Percentiles rank a stretch among this genome's conserved stretches.
Evolutionary conservation across 2,797 vertebrate species (phyloP).

Genomic region (Hylomyscus alleni): DNA sequence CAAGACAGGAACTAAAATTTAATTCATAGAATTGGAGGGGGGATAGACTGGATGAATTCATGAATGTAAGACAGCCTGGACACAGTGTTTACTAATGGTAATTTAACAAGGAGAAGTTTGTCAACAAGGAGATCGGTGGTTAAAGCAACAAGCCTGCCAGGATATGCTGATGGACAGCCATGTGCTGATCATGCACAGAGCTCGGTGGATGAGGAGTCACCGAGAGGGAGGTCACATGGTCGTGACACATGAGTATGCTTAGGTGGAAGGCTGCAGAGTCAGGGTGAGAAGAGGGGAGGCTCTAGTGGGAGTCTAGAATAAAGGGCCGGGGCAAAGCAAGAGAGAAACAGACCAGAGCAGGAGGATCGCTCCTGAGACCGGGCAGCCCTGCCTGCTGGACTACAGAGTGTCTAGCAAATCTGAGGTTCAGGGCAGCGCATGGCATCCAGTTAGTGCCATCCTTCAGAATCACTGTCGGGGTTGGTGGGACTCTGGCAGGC

Average conservation of each 20-base stretch:
- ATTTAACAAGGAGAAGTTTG: background rate
- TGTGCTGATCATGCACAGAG: background rate
- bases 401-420: background rate
- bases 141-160: background rate
- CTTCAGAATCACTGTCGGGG: background rate
- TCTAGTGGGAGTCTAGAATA: background rate
- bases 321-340: background rate
- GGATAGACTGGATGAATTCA: background rate
- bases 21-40: background rate
- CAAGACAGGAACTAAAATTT: background rate
- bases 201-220: accelerated
- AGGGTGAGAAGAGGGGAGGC: background rate
- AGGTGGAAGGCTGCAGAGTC: background rate
- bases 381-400: background rate
- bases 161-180: background rate
- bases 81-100: background rate
- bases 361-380: background rate
- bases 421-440: background rate
- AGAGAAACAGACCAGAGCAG: no score
- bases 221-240: background rate
- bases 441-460: no score
- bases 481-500: background rate
- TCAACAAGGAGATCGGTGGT: background rate
- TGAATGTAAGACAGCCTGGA: conserved; percentile 30
- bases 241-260: background rate